Conservation (phyloP, 2,113 vertebrate species). For the Cochlearius cochlearius region DNA sequence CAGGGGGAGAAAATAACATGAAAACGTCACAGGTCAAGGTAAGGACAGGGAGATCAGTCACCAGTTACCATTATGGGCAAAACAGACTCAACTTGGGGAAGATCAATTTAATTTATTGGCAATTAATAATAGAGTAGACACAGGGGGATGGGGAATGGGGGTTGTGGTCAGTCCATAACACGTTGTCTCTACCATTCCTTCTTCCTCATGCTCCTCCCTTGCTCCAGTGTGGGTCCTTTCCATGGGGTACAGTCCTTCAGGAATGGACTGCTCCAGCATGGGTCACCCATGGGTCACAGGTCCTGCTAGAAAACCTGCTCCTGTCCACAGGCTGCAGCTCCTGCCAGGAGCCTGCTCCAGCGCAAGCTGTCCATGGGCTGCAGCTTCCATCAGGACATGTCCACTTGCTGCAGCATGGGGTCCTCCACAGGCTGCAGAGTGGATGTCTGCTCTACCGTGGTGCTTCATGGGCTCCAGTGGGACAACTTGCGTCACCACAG, state of each 20-base stretch:
- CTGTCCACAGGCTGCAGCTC: no score
- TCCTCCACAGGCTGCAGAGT: background rate
- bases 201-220: background rate
- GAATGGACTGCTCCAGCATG: rapidly evolving
- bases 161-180: background rate
- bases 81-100: background rate
- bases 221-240: background rate
- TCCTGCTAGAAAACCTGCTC: background rate
- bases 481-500: background rate
- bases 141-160: rapidly evolving
- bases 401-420: rapidly evolving
- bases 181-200: background rate
- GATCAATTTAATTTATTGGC: background rate
- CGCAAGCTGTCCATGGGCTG: rapidly evolving
- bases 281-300: background rate
- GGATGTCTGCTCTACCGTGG: background rate
- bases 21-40: background rate
- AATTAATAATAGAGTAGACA: background rate
- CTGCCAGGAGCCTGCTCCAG: background rate
- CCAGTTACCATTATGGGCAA: rapidly evolving
- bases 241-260: background rate
- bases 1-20: background rate
- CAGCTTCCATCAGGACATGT: background rate
- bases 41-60: background rate
- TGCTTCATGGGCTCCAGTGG: no score